Percentiles rank a stretch among this genome's conserved stretches.
These are phyloP conservation scores for Stercorarius parasiticus DNA, from an alignment of 2,113 vertebrate genomes.

Conservation along the genomic window DNA sequence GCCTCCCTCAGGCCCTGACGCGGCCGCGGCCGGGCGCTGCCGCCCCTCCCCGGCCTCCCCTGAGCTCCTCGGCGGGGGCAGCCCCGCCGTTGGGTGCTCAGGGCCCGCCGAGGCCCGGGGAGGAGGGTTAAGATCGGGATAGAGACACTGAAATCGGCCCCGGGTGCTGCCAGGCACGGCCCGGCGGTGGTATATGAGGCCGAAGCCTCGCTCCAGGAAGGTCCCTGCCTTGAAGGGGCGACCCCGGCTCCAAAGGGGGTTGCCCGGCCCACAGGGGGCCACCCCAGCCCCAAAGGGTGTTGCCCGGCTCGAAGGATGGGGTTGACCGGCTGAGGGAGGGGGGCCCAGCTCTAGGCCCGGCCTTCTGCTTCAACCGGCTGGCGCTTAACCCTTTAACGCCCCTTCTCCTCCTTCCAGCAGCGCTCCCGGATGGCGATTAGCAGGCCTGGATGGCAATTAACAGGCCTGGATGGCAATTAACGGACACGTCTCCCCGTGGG, in stretches of 20 bases:
- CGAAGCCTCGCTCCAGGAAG: not conserved
- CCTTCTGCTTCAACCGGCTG: accelerated
- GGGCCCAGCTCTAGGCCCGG: not conserved
- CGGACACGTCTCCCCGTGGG: not conserved
- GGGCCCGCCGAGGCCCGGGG: not conserved
- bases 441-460: not conserved
- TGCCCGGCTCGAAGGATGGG: not conserved
- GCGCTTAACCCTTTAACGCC: accelerated
- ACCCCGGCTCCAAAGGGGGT: not conserved
- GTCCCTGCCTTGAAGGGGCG: not conserved
- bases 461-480: accelerated
- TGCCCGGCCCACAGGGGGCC: not conserved
- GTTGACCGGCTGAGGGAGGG: not conserved
- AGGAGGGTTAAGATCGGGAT: not conserved
- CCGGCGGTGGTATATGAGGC: not conserved
- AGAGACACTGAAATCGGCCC: not conserved
- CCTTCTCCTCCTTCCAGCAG: too few relatives aligned
- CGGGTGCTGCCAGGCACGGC: not conserved
- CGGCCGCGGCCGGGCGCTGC: too few relatives aligned
- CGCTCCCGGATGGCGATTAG: accelerated
- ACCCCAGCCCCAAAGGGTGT: not conserved
- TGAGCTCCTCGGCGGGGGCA: too few relatives aligned
- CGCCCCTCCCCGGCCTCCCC: not conserved
- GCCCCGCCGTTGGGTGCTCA: too few relatives aligned
- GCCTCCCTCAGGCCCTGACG: not conserved